A percentile compares a stretch with the other conserved stretches of the same genome.
Evolutionary conservation across 2,888 invertebrate genomes (phyloP).

Genomic region (Pandemis cinnamomeana): DNA sequence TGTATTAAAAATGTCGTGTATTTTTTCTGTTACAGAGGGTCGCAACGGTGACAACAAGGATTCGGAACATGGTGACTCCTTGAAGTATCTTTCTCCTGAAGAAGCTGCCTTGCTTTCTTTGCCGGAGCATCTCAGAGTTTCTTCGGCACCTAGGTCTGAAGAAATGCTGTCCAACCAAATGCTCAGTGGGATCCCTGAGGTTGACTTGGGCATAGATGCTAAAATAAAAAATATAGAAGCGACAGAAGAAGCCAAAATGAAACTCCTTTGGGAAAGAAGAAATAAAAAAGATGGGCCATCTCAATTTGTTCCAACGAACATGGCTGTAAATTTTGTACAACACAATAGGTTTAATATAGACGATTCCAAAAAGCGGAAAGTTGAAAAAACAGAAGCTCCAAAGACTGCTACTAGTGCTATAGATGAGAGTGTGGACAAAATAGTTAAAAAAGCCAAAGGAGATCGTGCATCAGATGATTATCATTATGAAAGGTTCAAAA

Average conservation of each 20-base stretch:
- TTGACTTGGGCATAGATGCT: slow-evolving; percentile 99
- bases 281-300: slow-evolving; percentile 97
- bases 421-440: slow-evolving; percentile 80
- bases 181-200: slow-evolving; percentile 99
- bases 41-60: slow-evolving; percentile 72
- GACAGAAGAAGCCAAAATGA: slow-evolving; percentile 98
- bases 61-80: slow-evolving; percentile 71
- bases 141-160: slow-evolving; percentile 94
- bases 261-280: slow-evolving; percentile 93
- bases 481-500: slow-evolving; percentile 98
- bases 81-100: slow-evolving; percentile 92
- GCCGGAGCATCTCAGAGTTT: slow-evolving; percentile 94
- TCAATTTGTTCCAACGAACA: slow-evolving; percentile 98
- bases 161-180: slow-evolving; percentile 99
- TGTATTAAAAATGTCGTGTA: neutral
- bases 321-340: slow-evolving; percentile 99
- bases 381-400: slow-evolving; percentile 75
- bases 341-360: slow-evolving; percentile 98
- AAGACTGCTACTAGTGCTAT: slow-evolving; percentile 70
- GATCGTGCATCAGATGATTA: slow-evolving; percentile 99
- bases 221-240: slow-evolving; percentile 99
- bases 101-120: slow-evolving; percentile 95
- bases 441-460: slow-evolving; percentile 87
- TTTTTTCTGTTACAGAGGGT: slow-evolving; percentile 64
- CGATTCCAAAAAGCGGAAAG: slow-evolving; percentile 85